Conservation (phyloP, 2,797 vertebrate genomes). For the Phoebastria nigripes region DNA sequence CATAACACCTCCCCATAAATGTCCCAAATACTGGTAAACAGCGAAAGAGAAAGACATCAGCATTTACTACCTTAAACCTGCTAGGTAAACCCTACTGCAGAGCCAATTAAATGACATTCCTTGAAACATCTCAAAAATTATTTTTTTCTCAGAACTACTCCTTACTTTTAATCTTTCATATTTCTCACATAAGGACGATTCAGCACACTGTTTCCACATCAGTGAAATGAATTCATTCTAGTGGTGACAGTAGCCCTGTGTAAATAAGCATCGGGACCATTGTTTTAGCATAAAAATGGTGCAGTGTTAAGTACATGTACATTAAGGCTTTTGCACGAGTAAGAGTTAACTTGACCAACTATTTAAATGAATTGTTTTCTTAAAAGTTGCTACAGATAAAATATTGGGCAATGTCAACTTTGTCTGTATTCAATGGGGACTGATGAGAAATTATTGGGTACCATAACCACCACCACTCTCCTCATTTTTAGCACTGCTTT, state of each 20-base stretch:
- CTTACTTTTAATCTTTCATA: neutral
- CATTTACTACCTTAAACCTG: neutral
- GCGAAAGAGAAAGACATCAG: neutral
- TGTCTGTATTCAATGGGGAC: rapidly evolving
- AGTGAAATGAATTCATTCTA: neutral
- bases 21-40: neutral
- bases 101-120: neutral
- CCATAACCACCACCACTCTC: neutral
- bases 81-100: neutral
- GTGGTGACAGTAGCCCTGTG: neutral
- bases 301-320: neutral
- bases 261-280: neutral
- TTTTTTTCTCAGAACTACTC: neutral
- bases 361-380: neutral
- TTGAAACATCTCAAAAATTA: neutral
- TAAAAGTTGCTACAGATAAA: neutral
- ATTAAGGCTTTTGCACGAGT: neutral
- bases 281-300: neutral
- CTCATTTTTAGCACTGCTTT: neutral
- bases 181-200: neutral
- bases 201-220: neutral
- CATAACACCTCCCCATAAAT: neutral
- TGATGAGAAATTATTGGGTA: neutral
- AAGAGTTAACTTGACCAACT: neutral
- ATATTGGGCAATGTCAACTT: neutral